Evolutionary conservation across 2,888 invertebrate species (phyloP).

Genomic region (Machimus rusticus): DNA sequence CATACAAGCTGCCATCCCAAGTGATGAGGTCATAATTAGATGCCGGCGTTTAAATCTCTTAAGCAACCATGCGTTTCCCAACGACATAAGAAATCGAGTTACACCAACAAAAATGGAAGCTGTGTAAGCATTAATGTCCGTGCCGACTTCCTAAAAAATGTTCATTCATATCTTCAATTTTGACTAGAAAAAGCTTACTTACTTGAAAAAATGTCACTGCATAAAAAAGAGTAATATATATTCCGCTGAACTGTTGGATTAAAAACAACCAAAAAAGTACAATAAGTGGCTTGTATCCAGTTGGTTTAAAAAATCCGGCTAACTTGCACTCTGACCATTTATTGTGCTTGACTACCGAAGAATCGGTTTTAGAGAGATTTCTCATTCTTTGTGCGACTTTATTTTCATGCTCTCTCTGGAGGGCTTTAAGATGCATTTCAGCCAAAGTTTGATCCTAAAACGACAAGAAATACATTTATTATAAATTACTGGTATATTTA

Average conservation of each 20-base stretch:
- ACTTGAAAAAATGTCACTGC: slow-evolving; percentile 69
- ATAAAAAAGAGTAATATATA: slow-evolving; percentile 70
- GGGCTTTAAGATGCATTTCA: slow-evolving; percentile 65
- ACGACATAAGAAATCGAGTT: slow-evolving; percentile 67
- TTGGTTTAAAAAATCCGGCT: slow-evolving; percentile 65
- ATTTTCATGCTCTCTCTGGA: slow-evolving; percentile 66
- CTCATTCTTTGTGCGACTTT: slow-evolving; percentile 60
- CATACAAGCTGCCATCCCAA: slow-evolving; percentile 68
- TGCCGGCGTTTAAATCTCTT: slow-evolving; percentile 65
- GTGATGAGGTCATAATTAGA: slow-evolving; percentile 65
- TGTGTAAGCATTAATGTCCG: slow-evolving; percentile 64
- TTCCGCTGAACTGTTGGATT: slow-evolving; percentile 70
- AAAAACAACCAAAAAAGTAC: slow-evolving; percentile 67
- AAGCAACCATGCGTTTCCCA: slow-evolving; percentile 67
- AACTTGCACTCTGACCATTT: slow-evolving; percentile 58
- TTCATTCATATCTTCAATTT: slow-evolving; percentile 49
- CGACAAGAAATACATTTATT: not conserved
- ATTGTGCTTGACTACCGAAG: slow-evolving; percentile 3
- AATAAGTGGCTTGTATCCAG: slow-evolving; percentile 68
- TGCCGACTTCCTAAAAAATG: slow-evolving; percentile 62
- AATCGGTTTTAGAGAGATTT: slow-evolving; percentile 44
- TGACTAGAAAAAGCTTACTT: slow-evolving; percentile 39
- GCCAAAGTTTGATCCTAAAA: slow-evolving; percentile 60
- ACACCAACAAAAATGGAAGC: slow-evolving; percentile 68
- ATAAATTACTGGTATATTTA: not conserved